These are phyloP conservation scores for Agriopis marginaria DNA, from an alignment of 2,888 invertebrate genomes.

Conservation along the genomic window DNA sequence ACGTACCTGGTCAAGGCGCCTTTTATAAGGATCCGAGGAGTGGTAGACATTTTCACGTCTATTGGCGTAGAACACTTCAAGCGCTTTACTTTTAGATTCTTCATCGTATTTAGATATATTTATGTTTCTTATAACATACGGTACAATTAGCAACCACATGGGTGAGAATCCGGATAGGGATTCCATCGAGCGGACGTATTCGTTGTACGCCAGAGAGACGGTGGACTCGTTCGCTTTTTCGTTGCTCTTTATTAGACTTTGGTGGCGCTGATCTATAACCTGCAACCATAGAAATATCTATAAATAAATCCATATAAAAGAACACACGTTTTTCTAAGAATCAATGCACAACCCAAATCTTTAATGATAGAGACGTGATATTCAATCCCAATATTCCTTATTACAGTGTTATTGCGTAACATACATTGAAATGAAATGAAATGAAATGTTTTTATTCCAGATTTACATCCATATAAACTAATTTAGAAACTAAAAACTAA, in stretches of 20 bases:
- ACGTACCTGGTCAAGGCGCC: background rate
- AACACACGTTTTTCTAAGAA: too few species aligned
- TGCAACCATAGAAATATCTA: background rate
- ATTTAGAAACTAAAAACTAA: too few species aligned
- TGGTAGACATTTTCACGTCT: background rate
- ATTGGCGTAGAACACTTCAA: background rate
- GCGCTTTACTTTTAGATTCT: background rate
- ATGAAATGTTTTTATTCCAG: too few species aligned
- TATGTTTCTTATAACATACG: constrained; percentile 11
- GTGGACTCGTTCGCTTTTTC: background rate
- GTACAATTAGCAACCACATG: constrained; percentile 3
- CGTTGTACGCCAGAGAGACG: constrained; percentile 2
- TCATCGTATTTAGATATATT: background rate
- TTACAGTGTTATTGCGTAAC: too few species aligned
- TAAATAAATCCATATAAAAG: too few species aligned
- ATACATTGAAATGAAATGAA: too few species aligned
- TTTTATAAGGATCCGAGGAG: background rate
- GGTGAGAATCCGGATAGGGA: constrained; percentile 1
- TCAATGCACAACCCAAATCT: too few species aligned
- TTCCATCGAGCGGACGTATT: constrained; percentile 2
- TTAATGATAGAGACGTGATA: too few species aligned
- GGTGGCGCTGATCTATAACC: constrained; percentile 6
- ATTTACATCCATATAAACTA: too few species aligned
- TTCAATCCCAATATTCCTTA: too few species aligned
- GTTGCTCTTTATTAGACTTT: constrained; percentile 4